A percentile compares a stretch with the other conserved stretches of the same genome.
Conservation (phyloP, 2,113 vertebrate genomes). For the Hystrix cristata region DNA sequence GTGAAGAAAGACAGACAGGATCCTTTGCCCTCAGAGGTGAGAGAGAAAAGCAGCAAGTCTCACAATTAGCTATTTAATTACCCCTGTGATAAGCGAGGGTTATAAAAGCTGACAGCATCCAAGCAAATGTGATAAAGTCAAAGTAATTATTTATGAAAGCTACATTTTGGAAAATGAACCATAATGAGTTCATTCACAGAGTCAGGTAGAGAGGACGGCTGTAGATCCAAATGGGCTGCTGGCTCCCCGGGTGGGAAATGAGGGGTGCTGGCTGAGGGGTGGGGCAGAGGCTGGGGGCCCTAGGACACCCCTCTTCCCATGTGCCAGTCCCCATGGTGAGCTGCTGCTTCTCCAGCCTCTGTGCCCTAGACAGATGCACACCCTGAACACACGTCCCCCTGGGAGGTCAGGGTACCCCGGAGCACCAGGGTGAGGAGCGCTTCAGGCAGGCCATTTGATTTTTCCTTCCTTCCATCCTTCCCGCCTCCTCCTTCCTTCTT, state of each 20-base stretch:
- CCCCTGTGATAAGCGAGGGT: not conserved
- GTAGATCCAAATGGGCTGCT: not conserved
- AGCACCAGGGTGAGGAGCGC: not conserved
- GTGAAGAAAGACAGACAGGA: not conserved
- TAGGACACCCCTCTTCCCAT: fast-evolving
- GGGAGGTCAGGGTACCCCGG: too few species aligned
- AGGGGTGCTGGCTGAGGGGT: not conserved
- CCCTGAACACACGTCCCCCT: fast-evolving
- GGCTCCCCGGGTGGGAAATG: not conserved
- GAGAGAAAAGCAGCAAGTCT: fast-evolving
- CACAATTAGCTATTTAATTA: not conserved
- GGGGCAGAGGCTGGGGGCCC: fast-evolving
- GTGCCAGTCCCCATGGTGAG: fast-evolving
- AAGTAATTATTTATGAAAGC: not conserved
- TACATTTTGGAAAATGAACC: not conserved
- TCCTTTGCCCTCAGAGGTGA: not conserved
- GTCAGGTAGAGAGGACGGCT: not conserved
- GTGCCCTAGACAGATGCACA: not conserved
- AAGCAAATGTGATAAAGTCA: not conserved
- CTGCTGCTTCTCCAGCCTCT: fast-evolving
- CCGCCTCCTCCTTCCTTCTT: fast-evolving
- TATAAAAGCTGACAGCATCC: not conserved
- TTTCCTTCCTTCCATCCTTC: fast-evolving
- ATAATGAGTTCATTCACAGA: not conserved
- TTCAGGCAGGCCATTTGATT: not conserved